Conservation (phyloP, 2,888 invertebrate genomes). For the Meiosimyza platycephala region DNA sequence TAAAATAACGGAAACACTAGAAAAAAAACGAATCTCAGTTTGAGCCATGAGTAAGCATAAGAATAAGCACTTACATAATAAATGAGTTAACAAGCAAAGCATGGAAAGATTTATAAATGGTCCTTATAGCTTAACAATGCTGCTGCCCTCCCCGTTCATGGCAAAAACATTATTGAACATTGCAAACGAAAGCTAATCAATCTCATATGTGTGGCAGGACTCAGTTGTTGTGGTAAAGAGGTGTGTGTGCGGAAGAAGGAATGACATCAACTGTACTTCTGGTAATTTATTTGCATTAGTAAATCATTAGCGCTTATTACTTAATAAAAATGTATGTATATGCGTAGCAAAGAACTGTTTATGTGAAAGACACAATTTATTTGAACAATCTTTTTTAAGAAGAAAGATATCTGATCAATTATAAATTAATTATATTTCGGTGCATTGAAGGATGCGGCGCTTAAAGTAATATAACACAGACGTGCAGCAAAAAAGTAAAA, state of each 20-base stretch:
- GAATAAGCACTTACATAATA: slow-evolving; percentile 13
- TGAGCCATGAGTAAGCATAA: background rate
- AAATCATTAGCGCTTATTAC: slow-evolving; percentile 10
- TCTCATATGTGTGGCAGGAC: background rate
- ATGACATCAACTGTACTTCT: background rate
- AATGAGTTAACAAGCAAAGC: background rate
- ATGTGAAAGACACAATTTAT: too few relatives aligned
- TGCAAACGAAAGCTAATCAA: slow-evolving; percentile 8
- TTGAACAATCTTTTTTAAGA: too few relatives aligned
- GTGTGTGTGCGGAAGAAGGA: background rate
- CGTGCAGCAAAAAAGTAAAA: too few relatives aligned
- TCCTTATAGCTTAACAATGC: background rate
- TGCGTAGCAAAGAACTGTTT: background rate
- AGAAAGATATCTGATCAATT: too few relatives aligned
- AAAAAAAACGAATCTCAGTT: slow-evolving; percentile 3
- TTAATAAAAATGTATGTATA: background rate
- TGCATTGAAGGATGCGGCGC: too few relatives aligned
- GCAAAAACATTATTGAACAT: slow-evolving; percentile 5
- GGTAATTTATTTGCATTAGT: background rate
- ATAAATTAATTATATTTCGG: too few relatives aligned
- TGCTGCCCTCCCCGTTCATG: background rate
- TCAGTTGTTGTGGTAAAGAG: background rate
- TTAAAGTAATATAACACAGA: too few relatives aligned
- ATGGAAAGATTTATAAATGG: background rate
- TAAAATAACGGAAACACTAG: background rate